Conservation (phyloP, 1,140 invertebrate species). For the Plectrocnemia conspersa region DNA sequence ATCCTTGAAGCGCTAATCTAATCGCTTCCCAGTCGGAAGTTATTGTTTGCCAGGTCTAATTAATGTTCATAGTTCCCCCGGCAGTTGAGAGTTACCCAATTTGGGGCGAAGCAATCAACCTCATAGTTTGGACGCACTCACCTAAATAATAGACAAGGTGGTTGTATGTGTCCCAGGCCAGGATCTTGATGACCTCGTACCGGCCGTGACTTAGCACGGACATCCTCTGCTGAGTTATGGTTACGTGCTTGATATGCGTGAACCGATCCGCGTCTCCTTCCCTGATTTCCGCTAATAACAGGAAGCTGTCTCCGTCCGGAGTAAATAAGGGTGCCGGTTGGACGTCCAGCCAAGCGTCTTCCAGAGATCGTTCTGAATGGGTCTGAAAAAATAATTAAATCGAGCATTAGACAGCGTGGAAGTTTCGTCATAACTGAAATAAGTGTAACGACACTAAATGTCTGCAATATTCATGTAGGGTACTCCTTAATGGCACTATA, state of each 20-base stretch:
- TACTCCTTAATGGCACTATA: no score
- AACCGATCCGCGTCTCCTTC: constrained; percentile 77
- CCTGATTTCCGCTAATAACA: constrained; percentile 75
- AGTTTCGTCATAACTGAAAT: background rate
- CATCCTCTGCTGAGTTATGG: constrained; percentile 74
- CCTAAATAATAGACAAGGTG: constrained; percentile 80
- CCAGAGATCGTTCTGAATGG: constrained; percentile 72
- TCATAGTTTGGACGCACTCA: constrained; percentile 35
- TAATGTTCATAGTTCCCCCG: no score
- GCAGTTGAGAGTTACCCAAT: no score
- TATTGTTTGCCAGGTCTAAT: no score
- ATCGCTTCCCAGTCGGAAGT: no score
- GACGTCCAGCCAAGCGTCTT: constrained; percentile 79
- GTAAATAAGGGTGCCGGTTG: constrained; percentile 80
- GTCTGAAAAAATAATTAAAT: constrained; percentile 51
- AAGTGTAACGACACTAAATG: no score
- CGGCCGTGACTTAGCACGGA: constrained; percentile 81
- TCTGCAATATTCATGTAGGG: no score
- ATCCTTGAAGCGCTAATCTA: no score
- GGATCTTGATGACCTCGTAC: constrained; percentile 76
- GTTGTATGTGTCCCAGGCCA: constrained; percentile 79
- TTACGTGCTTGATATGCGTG: constrained; percentile 85
- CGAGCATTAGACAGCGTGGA: background rate
- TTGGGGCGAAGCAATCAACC: no score
- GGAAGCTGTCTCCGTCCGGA: constrained; percentile 75